Evolutionary conservation across 2,113 vertebrate species (phyloP).

Genomic region (Gopherus evgoodei): DNA sequence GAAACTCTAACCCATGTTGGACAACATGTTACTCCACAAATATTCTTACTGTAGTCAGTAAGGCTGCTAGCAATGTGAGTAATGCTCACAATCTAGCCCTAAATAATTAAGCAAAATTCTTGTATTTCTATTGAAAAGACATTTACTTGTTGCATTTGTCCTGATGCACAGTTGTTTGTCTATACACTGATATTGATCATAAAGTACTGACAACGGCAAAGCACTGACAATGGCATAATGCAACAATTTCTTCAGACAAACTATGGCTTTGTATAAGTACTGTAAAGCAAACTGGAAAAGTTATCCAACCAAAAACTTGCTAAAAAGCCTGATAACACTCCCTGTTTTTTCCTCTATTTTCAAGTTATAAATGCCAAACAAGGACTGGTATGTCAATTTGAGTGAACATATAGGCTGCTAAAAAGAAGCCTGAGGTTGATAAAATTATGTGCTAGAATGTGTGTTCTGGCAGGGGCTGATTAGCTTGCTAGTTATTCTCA

Average conservation of each 20-base stretch:
- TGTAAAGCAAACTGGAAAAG: neutral
- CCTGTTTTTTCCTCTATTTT: neutral
- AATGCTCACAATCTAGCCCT: neutral
- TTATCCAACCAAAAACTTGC: neutral
- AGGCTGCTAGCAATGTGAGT: neutral
- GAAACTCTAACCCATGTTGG: neutral
- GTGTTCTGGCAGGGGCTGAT: neutral
- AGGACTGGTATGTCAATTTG: neutral
- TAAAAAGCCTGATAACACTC: neutral
- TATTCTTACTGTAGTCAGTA: neutral
- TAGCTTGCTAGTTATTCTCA: neutral
- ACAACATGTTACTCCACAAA: neutral
- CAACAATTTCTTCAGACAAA: neutral
- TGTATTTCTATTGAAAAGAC: neutral
- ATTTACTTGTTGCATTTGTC: neutral
- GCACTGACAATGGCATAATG: neutral
- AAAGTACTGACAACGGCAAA: neutral
- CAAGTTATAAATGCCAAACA: neutral
- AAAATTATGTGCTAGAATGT: neutral
- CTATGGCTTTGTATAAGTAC: neutral
- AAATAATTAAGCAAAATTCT: neutral
- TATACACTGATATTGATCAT: neutral
- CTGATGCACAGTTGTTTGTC: neutral
- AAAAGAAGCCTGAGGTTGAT: neutral
- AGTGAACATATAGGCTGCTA: neutral